Base-by-base conservation (phyloP, 2,113 vertebrate genomes). In the Chlorodrepanis virens region DNA sequence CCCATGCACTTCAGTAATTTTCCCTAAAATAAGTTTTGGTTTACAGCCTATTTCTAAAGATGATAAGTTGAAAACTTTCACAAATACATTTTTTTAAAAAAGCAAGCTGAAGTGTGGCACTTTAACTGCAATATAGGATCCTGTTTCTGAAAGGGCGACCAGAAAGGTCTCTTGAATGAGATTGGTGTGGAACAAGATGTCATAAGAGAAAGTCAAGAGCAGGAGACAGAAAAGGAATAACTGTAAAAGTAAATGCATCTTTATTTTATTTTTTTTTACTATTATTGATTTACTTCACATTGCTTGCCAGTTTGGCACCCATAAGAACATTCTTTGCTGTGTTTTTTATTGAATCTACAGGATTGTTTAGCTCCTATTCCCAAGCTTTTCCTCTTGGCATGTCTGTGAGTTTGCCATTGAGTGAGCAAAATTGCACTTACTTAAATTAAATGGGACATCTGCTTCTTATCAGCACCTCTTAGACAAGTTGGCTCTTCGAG, bases 401-500 rank as follows among this genome's bases (percentile, higher is more conserved):
- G 35, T 90, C 72, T 87, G 54, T 78, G 76, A 74, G 47, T 86
- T 86, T 94, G 93, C 80, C 83, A 44, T 14, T 78, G 81, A 89
- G 60, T 89, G 77, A 89, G 53, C 74, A 87, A 78, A 91, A 71
- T 82, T 83, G 69, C n/a, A 74, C 22, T 93, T 90, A 53, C 12
- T 63, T 90, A 83, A 90, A 45, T 84, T 89, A 93, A 78, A 74
- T 86, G 93, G 64, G 80, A 89, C 84, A 92, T 83, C 80, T 95
- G 80, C 83, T 89, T 83, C 89, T 88, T 92, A 93, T 74, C 88
- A 93, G 52, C 76, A 80, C 80, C 84, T 69, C 44, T 92, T 77
- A 92, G 80, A 87, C 70, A 83, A 83, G 83, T 81, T 90, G 80
- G 56, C 65, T 91, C 68, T 94, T 87, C 3, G 0, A 71, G 68